Base-by-base conservation (phyloP, 1,140 invertebrate species). In the Vanessa tameamea region DNA sequence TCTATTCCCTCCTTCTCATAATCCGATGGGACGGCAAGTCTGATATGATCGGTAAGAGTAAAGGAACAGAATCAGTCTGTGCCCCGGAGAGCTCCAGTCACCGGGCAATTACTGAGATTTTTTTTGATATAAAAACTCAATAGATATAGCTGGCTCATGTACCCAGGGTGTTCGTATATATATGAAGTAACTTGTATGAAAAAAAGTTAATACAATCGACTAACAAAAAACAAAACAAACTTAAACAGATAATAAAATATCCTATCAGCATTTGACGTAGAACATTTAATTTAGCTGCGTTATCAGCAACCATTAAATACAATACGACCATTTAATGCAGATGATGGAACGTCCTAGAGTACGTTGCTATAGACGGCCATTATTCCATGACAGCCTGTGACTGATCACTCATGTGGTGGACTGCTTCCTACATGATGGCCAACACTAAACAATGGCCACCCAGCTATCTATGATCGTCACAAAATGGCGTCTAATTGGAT, bases 401-500 rank as follows among this genome's bases (percentile, higher is more conserved):
- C 80, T 86, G 90, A 92, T 92, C 78, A 86, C 78, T 72, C 76
- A 68, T 69, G 75, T 75, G 64, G 61, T 68, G 65, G 53, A 77
- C 64, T 59, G 78, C 83, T 82, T 83, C 81, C 82, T 77, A 82
- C 82, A 82, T 84, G 82, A 80, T 76, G 80, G 77, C 79, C 84
- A 79, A 82, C 76, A 86, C 84, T 77, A 87, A 88, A 92, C 90
- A 92, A 92, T 92, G 82, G 87, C 53, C 71, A 80, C 74, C 80
- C 69, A 68, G 78, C 82, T 92, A 92, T 92, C 90, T 92, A 84
- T 80, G 86, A 92, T 91, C 89, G 76, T 77, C 81, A 88, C 86
- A 85, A 90, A 88, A 91, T 87, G 75, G 82, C 81, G 82, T 89
- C 86, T 92, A 92, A 92, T 92, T 92, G 88, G 90, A 87, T 82